Base-by-base conservation (phyloP, 2,888 invertebrate species). In the Pandemis cinnamomeana region DNA sequence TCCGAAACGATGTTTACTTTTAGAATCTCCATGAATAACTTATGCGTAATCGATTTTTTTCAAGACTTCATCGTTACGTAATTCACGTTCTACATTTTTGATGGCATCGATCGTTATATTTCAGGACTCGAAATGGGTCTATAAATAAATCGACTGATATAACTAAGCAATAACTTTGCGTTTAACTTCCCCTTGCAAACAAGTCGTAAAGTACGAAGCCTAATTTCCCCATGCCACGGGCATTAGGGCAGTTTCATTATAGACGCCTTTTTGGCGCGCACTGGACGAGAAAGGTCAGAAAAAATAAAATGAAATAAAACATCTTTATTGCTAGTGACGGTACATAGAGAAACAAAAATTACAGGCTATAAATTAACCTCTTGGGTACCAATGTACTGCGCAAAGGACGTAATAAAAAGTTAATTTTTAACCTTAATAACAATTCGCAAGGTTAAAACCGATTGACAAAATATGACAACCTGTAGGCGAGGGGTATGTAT, bases 91-190 rank as follows among this genome's bases (percentile, higher is more conserved):
- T 41, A 63, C 44, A 20, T 63, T 20, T 63, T 46, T 63, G 20
- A 46, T 20, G 46, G 5, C 13, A 46, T 46, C 63, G 20, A 44
- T 15, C 42, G 10, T 42, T 36, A 41, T n/a, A 42, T n/a, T 48
- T 27, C 36, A 63, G 62, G 41, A 8, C 15, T 44, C 13, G 53
- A 53, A 72, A 67, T 51, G 61, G 46, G 7, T 42, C 67, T 72
- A 67, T 67, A 72, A 72, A 72, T 72, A 72, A 62, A 44, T 71
- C 58, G 58, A 58, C 58, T 5, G 71, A 60, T 48, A 58, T 64
- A 64, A 64, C 67, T 67, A 55, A 58, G 63, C 58, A 58, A 60
- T 64, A 73, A 60, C 72, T 48, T 69, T 42, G 63, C n/a, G 69
- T 64, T 69, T 44, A 58, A 64, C 58, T 69, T 64, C 10, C 41